phyloP scores from a whole-genome alignment of 2,797 vertebrate species.

The Brachyrhaphis roseni region DNA sequence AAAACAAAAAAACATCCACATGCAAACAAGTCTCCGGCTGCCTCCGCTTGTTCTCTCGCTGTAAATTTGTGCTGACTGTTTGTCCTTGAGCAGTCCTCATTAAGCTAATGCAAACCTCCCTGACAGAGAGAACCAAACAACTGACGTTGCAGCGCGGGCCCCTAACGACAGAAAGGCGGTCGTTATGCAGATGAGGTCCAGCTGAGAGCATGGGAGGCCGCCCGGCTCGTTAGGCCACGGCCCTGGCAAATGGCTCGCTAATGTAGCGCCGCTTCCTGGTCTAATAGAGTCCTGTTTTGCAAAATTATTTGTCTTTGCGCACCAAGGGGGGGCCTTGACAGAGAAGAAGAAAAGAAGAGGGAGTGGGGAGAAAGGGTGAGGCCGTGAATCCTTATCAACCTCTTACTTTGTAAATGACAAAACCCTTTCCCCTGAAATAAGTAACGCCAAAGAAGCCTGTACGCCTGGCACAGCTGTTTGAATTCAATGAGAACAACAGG shows the following conservation, averaged over 20 bases:
- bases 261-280: constrained; percentile 96
- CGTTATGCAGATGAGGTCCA: constrained; percentile 99
- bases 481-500: constrained; percentile 29
- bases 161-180: constrained; percentile 86
- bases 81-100: constrained; percentile 99
- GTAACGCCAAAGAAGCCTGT: constrained; percentile 24
- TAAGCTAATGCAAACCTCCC: constrained; percentile 99
- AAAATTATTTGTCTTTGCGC: constrained; percentile 79
- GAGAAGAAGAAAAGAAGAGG: constrained; percentile 43
- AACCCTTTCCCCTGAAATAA: constrained; percentile 34
- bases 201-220: constrained; percentile 92
- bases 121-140: constrained; percentile 99
- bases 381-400: constrained; percentile 60
- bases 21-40: constrained; percentile 51
- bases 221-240: constrained; percentile 99
- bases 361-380: constrained; percentile 31
- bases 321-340: constrained; percentile 44
- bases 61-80: constrained; percentile 99
- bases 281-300: constrained; percentile 91
- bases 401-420: constrained; percentile 54
- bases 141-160: constrained; percentile 84
- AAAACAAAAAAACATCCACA: neutral
- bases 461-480: constrained; percentile 20
- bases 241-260: constrained; percentile 98
- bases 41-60: constrained; percentile 52